These are phyloP conservation scores for Cheilosia soror DNA, from an alignment of 2,888 invertebrate species.

Conservation along the genomic window DNA sequence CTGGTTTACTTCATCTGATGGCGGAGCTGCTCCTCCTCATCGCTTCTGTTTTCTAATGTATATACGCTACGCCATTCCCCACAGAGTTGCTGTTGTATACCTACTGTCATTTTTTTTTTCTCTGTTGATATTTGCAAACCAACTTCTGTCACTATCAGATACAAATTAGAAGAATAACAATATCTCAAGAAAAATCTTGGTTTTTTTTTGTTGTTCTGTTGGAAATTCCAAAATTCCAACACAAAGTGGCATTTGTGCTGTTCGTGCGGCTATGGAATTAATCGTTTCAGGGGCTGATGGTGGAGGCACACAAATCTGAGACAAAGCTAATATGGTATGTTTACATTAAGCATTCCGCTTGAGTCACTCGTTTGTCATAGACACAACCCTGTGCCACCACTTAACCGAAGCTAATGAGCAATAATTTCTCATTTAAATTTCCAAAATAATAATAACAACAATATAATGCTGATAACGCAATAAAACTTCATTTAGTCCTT, in stretches of 20 bases:
- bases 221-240: constrained; percentile 3
- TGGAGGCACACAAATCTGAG: neutral
- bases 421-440: constrained; percentile 72
- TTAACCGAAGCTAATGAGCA: constrained; percentile 61
- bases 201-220: too few species aligned
- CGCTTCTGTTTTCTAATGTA: neutral
- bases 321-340: constrained; percentile 21
- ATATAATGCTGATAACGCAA: constrained; percentile 57
- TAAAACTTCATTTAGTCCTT: constrained; percentile 63
- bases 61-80: neutral
- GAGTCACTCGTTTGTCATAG: constrained; percentile 58
- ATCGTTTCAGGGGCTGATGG: neutral
- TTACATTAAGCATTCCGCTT: constrained; percentile 55
- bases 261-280: constrained; percentile 10
- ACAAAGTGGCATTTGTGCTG: constrained; percentile 10
- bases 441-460: constrained; percentile 57
- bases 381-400: constrained; percentile 25
- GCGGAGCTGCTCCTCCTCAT: neutral
- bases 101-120: neutral
- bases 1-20: neutral
- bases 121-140: constrained; percentile 6
- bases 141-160: constrained; percentile 56
- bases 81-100: neutral
- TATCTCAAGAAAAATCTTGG: neutral
- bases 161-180: constrained; percentile 35